phyloP scores from a whole-genome alignment of 1,140 invertebrate species.

The Drosophila hydei region DNA sequence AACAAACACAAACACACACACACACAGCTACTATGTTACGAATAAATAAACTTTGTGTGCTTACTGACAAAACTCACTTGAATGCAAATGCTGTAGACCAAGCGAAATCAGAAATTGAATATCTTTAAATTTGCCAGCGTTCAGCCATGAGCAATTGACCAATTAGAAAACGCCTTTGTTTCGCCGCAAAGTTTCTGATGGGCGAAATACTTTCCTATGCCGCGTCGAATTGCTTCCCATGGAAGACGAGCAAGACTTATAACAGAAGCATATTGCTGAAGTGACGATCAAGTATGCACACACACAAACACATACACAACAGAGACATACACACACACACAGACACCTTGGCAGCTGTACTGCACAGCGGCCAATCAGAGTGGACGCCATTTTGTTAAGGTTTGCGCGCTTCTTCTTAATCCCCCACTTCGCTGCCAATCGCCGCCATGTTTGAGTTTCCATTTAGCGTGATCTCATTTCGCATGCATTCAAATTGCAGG shows the following conservation, averaged over 20 bases:
- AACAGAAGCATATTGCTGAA: not conserved
- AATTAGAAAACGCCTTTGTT: not conserved
- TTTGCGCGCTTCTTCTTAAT: conserved; percentile 49
- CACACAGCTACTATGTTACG: not conserved
- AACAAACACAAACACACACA: conserved; percentile 10
- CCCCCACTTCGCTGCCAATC: conserved; percentile 34
- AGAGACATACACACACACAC: conserved; percentile 7
- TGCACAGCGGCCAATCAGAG: conserved; percentile 13
- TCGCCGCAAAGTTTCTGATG: not conserved
- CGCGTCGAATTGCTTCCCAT: conserved; percentile 1
- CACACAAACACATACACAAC: conserved; percentile 6
- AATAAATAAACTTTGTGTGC: conserved; percentile 4
- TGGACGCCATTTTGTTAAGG: conserved; percentile 32
- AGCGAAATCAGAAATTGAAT: not conserved
- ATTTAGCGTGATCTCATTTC: conserved; percentile 43
- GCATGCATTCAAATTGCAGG: conserved; percentile 24
- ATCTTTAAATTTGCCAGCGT: not conserved
- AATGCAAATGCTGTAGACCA: conserved; percentile 1
- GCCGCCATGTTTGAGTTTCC: conserved; percentile 50
- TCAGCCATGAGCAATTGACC: not conserved
- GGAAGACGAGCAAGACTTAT: conserved; percentile 3
- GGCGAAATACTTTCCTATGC: not conserved
- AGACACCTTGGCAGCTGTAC: conserved; percentile 6
- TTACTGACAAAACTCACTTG: not conserved
- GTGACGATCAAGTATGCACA: conserved; percentile 11